These are phyloP conservation scores for Pecten maximus DNA, from an alignment of 2,888 invertebrate genomes.

Conservation along the genomic window DNA sequence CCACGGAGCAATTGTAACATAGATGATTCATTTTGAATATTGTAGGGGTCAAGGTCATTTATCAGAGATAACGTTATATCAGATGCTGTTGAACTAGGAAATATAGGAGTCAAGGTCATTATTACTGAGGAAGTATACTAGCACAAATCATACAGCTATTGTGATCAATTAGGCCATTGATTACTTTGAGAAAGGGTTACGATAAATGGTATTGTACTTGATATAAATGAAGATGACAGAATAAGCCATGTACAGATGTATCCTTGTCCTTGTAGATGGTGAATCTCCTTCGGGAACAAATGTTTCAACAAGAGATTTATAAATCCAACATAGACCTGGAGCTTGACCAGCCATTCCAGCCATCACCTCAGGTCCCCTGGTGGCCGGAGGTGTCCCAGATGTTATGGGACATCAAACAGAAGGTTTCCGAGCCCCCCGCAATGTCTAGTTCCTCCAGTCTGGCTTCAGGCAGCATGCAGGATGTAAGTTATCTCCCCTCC, in stretches of 20 bases:
- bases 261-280: conserved; percentile 70
- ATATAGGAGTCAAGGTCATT: no score
- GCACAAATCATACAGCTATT: no score
- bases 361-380: conserved; percentile 48
- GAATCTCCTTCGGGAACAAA: conserved; percentile 76
- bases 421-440: neutral
- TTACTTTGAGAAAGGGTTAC: no score
- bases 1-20: no score
- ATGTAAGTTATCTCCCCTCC: conserved; percentile 53
- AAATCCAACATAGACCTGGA: conserved; percentile 59
- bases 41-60: no score
- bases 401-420: conserved; percentile 54
- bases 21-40: no score
- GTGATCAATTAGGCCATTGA: no score
- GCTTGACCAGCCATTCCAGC: conserved; percentile 40
- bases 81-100: no score
- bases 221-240: no score
- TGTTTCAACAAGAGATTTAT: conserved; percentile 73
- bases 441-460: conserved; percentile 42
- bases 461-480: conserved; percentile 54
- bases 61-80: no score
- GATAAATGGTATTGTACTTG: no score
- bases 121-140: no score
- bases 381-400: conserved; percentile 58
- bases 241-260: neutral